Conservation (phyloP, 1,140 invertebrate genomes). For the Hycleus cichorii region DNA sequence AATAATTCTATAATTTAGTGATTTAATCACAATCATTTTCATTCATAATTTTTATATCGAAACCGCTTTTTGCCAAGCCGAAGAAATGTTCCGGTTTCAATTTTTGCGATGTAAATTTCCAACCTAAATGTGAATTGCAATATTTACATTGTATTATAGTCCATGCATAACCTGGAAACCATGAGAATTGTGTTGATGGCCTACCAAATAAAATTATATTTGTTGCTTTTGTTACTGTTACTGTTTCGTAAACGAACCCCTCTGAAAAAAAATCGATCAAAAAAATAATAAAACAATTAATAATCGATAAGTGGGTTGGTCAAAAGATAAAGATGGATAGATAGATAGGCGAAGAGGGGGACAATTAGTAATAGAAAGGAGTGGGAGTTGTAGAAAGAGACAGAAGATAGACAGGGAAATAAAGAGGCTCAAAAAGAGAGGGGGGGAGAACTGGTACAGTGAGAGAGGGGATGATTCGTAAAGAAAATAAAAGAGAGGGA, state of each 20-base stretch:
- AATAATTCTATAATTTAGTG: no score
- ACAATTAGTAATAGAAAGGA: no score
- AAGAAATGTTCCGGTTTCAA: slow-evolving; percentile 64
- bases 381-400: no score
- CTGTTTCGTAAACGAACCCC: slow-evolving; percentile 73
- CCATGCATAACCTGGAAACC: slow-evolving; percentile 84
- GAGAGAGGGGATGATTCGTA: no score
- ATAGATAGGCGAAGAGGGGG: no score
- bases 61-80: slow-evolving; percentile 52
- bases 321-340: no score
- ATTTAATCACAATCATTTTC: no score
- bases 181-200: slow-evolving; percentile 64
- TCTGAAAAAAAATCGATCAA: slow-evolving; percentile 23
- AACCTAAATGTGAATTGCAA: slow-evolving; percentile 67
- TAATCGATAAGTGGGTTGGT: no score
- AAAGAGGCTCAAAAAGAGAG: no score
- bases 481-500: no score
- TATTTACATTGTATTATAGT: slow-evolving; percentile 60
- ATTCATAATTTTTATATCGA: slow-evolving; percentile 23
- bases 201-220: slow-evolving; percentile 50
- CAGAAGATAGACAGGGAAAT: no score
- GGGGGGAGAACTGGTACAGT: no score
- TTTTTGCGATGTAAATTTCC: slow-evolving; percentile 64
- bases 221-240: slow-evolving; percentile 61
- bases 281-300: slow-evolving; percentile 13